Evolutionary conservation across 2,113 vertebrate genomes (phyloP).

Genomic region (Glaucomys volans): DNA sequence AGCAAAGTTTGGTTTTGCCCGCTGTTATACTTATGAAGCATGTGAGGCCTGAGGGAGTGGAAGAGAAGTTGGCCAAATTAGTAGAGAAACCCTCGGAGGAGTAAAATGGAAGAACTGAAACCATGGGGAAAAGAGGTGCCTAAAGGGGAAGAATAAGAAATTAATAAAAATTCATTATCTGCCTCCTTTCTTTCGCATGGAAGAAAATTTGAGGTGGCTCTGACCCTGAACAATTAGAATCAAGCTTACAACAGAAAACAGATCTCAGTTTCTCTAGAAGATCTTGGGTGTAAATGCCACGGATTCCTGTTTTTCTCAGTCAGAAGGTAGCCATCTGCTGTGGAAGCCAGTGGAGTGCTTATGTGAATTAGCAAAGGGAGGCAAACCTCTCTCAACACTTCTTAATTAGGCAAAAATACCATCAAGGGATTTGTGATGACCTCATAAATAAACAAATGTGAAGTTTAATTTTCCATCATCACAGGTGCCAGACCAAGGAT

Average conservation of each 20-base stretch:
- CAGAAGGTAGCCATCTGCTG: neutral
- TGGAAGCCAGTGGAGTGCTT: neutral
- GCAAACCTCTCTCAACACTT: conserved; percentile 57
- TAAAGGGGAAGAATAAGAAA: neutral
- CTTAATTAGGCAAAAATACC: conserved; percentile 64
- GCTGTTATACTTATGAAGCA: neutral
- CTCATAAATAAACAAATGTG: conserved; percentile 43
- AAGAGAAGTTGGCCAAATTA: neutral
- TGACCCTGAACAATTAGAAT: neutral
- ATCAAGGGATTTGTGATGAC: conserved; percentile 31
- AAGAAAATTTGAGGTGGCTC: neutral
- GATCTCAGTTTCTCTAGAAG: conserved; percentile 30
- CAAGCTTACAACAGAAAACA: neutral
- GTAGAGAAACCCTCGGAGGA: neutral
- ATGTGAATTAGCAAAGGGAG: conserved; percentile 24
- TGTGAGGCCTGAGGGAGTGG: neutral
- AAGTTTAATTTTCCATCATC: conserved; percentile 72
- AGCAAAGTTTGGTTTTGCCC: neutral
- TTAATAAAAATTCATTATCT: neutral
- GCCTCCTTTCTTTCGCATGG: neutral
- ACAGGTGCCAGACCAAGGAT: neutral
- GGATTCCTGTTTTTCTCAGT: neutral
- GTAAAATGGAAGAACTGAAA: neutral
- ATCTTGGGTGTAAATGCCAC: neutral
- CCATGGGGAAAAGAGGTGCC: neutral